Conservation (phyloP, 2,797 vertebrate genomes). For the Megaceryle alcyon region DNA sequence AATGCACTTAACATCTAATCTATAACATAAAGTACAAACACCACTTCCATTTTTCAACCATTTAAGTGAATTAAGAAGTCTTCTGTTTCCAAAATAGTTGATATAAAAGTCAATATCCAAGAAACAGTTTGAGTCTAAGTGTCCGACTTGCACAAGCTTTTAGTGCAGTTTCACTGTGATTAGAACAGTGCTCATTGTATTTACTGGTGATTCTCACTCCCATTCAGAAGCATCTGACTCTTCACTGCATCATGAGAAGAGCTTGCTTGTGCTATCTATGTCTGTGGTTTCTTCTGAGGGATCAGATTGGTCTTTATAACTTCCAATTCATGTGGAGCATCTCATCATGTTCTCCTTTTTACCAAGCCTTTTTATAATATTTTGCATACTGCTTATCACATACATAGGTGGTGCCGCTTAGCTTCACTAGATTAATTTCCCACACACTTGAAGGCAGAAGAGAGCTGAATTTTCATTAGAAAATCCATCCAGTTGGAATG, state of each 20-base stretch:
- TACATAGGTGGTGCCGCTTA: background rate
- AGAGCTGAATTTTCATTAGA: conserved; percentile 13
- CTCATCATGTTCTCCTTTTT: background rate
- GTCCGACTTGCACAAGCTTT: background rate
- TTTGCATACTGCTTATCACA: background rate
- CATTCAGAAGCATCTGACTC: background rate
- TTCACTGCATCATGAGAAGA: background rate
- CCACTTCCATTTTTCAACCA: background rate
- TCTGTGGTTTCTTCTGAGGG: background rate
- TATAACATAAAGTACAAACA: background rate
- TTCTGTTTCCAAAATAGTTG: background rate
- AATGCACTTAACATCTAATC: background rate
- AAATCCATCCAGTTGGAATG: conserved; percentile 13
- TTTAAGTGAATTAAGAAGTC: background rate
- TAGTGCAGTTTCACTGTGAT: background rate
- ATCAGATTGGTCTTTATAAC: background rate
- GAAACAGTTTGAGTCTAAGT: background rate
- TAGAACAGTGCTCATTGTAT: background rate
- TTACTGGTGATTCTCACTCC: background rate
- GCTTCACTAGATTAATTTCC: background rate
- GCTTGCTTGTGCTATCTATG: background rate
- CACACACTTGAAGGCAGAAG: background rate
- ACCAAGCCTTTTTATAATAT: background rate
- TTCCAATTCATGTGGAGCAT: background rate
- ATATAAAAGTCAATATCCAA: background rate